Base-by-base conservation (phyloP, 2,113 vertebrate genomes). In the Bubo blakistoni region DNA sequence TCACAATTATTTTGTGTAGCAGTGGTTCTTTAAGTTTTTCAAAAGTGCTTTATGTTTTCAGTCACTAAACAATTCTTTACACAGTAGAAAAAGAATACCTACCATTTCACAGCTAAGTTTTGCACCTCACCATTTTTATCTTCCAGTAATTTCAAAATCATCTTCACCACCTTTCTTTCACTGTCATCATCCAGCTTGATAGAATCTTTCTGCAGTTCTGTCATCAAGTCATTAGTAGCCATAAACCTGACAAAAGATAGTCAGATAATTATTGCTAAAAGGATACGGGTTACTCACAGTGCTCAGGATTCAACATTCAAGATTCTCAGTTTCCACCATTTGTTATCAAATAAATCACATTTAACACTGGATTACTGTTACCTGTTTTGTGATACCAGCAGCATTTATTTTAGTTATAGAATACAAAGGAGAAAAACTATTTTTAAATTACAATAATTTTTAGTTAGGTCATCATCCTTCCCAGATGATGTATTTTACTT, bases 171-270 rank as follows among this genome's bases (percentile, higher is more conserved):
- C 96, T 99, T 99, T 86, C 99, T 98, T 97, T 99, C 99, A 79
- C 99, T 99, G 97, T 99, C 99, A 88, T 99, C 99, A 97, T 99
- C 99, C 98, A 99, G 98, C 95, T 99, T 99, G 97, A 99, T 99
- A 30, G 99, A 99, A 96, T 99, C 99, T 97, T 99, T 99, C 90
- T 99, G 99, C 30, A 99, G 98, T 97, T 99, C 99, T 13, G 99
- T 99, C 99, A 99, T 99, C 98, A 99, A 98, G 97, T 99, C 99
- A 96, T 99, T 99, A 40, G 99, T 99, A 97, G 99, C 99, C 99
- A 99, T 99, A 96, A 99, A 99, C 98, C 99, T 99, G 97, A 40
- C 32, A 96, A 96, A 96, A 97, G 71, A 95, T 6, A 92, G 61
- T 42, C 34, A 93, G 76, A 96, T 54, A 87, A 90, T 90, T 89